Base-by-base conservation (phyloP, 1,140 invertebrate genomes). In the Penaeus chinensis region DNA sequence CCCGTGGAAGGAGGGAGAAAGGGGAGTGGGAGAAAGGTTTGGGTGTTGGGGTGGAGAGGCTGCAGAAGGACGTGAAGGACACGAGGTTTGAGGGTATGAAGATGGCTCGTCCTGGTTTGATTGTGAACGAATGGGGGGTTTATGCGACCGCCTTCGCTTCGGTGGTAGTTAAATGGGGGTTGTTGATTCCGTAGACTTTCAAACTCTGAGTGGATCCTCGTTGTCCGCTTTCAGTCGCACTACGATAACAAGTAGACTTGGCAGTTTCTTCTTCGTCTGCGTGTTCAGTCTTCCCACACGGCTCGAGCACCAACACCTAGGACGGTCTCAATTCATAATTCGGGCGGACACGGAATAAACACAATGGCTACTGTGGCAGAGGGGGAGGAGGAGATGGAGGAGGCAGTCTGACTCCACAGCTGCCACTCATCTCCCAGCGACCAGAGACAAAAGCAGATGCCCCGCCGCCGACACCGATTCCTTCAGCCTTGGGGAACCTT, bases 111-210 rank as follows among this genome's bases (percentile, higher is more conserved):
- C 54, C 0, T 8, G 54, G 16, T 16, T 13, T 54, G 11, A 42
- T 54, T 16, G 54, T 54, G 10, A 13, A 54, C 11, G 11, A 13
- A 54, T 54, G 16, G 54, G 2, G 54, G 16, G 1, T 54, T 54
- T 37, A 5, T 1, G 20, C 19, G 8, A 37, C 2, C 18, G n/a
- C 24, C 32, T 37, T 77, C 24, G 4, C 18, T 20, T 62, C 54
- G 13, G 69, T 10, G 69, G 54, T 74, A 74, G 24, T 87, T 16
- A 81, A 87, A 87, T 24, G 62, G 82, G 65, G 78, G 42, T 71
- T 8, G 65, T 19, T 22, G 54, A 0, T 22, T 0, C 78, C 78
- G 65, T 82, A 87, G 85, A 81, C n/a, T 81, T 82, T 76, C 47
- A 0, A 13, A 54, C 16, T 5, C 11, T 16, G 0, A 54, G 16